These are phyloP conservation scores for Carcinoscorpius rotundicauda DNA, from an alignment of 1,140 invertebrate species.

Conservation along the genomic window DNA sequence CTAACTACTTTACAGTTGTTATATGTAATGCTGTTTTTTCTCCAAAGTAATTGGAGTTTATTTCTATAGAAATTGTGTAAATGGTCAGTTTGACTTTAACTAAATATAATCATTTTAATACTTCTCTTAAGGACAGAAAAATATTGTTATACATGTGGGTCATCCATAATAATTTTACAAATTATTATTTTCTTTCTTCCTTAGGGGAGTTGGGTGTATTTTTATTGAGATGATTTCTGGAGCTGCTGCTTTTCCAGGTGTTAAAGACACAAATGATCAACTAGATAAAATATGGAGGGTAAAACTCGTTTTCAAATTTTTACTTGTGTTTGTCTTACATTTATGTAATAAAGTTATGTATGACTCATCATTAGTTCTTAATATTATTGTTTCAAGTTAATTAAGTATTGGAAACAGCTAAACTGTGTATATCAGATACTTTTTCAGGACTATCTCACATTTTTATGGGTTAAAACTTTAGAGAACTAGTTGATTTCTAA, in stretches of 20 bases:
- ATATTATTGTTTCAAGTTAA: not conserved
- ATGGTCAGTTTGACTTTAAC: too few relatives aligned
- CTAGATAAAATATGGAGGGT: conserved; percentile 45
- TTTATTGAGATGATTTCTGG: conserved; percentile 57
- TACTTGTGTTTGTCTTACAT: conserved; percentile 1
- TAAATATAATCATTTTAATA: too few relatives aligned
- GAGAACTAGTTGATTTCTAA: too few relatives aligned
- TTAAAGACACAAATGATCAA: conserved; percentile 50
- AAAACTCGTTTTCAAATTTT: not conserved
- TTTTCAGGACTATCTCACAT: not conserved
- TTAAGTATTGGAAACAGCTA: not conserved
- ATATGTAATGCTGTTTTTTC: too few relatives aligned
- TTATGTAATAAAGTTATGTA: not conserved
- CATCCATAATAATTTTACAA: not conserved
- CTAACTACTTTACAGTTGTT: too few relatives aligned
- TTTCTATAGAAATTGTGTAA: too few relatives aligned
- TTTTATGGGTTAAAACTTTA: too few relatives aligned
- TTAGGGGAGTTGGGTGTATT: conserved; percentile 52
- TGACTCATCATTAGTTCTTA: not conserved
- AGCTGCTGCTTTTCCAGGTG: conserved; percentile 51
- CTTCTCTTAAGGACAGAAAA: too few relatives aligned
- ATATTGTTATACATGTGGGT: not conserved
- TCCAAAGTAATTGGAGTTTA: too few relatives aligned
- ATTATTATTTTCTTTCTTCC: conserved; percentile 4
- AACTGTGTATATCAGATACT: not conserved